These are phyloP conservation scores for Lepidonotus clava DNA, from an alignment of 2,888 invertebrate species.

Conservation along the genomic window DNA sequence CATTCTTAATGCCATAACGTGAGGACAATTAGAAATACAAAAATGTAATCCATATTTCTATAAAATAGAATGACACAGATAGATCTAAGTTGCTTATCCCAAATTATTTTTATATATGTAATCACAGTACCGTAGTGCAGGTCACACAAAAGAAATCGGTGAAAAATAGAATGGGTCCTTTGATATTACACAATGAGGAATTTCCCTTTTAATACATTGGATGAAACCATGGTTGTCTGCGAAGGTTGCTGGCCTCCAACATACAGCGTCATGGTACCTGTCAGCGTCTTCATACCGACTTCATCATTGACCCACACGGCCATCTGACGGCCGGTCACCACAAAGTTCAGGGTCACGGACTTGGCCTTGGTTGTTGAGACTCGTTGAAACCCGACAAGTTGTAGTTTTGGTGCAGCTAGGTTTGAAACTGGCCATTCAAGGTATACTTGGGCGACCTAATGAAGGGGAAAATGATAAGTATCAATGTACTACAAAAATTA, in stretches of 20 bases:
- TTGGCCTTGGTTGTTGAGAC: neutral
- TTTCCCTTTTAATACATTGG: neutral
- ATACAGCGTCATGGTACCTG: slow-evolving; percentile 19
- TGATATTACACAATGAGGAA: neutral
- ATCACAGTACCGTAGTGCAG: too few relatives aligned
- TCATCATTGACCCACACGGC: neutral
- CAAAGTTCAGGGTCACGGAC: neutral
- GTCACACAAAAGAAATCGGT: too few relatives aligned
- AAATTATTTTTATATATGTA: too few relatives aligned
- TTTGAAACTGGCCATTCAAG: neutral
- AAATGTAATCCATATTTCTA: too few relatives aligned
- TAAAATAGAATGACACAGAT: too few relatives aligned
- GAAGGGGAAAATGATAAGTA: neutral
- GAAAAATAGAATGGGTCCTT: too few relatives aligned
- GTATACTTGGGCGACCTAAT: neutral
- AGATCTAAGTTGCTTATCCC: too few relatives aligned
- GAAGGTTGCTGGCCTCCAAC: slow-evolving; percentile 21
- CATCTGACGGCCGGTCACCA: neutral
- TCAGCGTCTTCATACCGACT: neutral
- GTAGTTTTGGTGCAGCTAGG: neutral
- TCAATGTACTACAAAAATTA: neutral
- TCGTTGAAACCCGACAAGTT: neutral
- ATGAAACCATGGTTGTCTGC: neutral
- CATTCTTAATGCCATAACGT: too few relatives aligned
- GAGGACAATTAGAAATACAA: too few relatives aligned